Conservation (phyloP, 2,113 vertebrate genomes). For the Myxocyprinus asiaticus region DNA sequence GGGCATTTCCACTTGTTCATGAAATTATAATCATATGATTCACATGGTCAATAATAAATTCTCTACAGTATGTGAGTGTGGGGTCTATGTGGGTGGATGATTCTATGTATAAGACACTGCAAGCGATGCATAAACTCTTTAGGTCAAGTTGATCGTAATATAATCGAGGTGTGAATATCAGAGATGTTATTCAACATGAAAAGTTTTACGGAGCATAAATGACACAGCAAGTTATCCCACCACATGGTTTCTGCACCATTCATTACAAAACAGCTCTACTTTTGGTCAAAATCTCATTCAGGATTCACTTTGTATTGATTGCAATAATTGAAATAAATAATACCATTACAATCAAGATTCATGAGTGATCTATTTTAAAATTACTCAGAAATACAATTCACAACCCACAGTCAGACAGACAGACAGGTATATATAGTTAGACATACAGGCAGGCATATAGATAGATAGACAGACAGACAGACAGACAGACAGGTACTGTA, state of each 20-base stretch:
- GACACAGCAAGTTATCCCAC: too few relatives aligned
- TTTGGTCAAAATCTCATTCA: not conserved
- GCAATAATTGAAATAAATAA: not conserved
- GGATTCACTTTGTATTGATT: not conserved
- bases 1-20: constrained; percentile 1
- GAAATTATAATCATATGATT: not conserved
- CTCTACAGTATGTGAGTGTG: not conserved
- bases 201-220: too few relatives aligned
- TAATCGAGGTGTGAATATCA: constrained; percentile 2
- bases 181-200: not conserved
- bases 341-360: not conserved
- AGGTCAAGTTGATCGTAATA: not conserved
- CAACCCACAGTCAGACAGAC: too few relatives aligned
- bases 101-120: not conserved
- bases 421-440: too few relatives aligned
- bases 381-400: too few relatives aligned
- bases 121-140: not conserved
- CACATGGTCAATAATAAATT: too few relatives aligned
- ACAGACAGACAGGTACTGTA: too few relatives aligned
- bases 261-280: not conserved
- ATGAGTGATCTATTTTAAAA: too few relatives aligned
- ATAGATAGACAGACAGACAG: too few relatives aligned
- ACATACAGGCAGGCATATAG: too few relatives aligned
- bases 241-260: not conserved
- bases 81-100: not conserved